A percentile compares a stretch with the other conserved stretches of the same genome.
These are phyloP conservation scores for Drosophila ananassae DNA, from an alignment of 1,140 invertebrate species.

Conservation along the genomic window DNA sequence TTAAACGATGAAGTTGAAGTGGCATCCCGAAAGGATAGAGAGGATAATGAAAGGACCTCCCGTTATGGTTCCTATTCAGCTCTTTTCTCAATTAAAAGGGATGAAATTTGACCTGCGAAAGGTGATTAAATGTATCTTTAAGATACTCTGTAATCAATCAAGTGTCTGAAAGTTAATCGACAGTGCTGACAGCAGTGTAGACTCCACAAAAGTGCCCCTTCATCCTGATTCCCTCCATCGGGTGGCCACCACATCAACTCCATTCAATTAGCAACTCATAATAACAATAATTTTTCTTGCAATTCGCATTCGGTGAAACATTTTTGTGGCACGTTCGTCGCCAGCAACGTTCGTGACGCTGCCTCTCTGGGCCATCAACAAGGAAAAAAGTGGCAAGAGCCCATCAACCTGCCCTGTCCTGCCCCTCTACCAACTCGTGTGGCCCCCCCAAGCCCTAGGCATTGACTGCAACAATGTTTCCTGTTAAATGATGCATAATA, in stretches of 20 bases:
- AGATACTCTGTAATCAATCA: not conserved
- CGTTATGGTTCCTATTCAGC: no score
- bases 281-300: slow-evolving; percentile 79
- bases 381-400: slow-evolving; percentile 15
- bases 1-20: slow-evolving; percentile 18
- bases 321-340: slow-evolving; percentile 75
- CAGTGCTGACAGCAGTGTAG: slow-evolving; percentile 11
- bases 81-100: not conserved
- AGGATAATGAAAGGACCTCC: not conserved
- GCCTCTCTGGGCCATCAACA: slow-evolving; percentile 31
- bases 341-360: slow-evolving; percentile 69
- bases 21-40: not conserved
- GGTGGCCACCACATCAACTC: slow-evolving; percentile 53
- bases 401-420: slow-evolving; percentile 3
- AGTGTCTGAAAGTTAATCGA: not conserved
- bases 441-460: slow-evolving; percentile 52
- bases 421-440: not conserved
- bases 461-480: slow-evolving; percentile 81
- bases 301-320: slow-evolving; percentile 78
- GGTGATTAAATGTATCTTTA: not conserved
- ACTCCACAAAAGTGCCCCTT: slow-evolving; percentile 4
- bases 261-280: slow-evolving; percentile 82
- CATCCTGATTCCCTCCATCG: not conserved
- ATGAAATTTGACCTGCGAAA: not conserved
- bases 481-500: slow-evolving; percentile 81